Evolutionary conservation across 2,113 vertebrate genomes (phyloP).

Genomic region (Cranoglanis bouderius): DNA sequence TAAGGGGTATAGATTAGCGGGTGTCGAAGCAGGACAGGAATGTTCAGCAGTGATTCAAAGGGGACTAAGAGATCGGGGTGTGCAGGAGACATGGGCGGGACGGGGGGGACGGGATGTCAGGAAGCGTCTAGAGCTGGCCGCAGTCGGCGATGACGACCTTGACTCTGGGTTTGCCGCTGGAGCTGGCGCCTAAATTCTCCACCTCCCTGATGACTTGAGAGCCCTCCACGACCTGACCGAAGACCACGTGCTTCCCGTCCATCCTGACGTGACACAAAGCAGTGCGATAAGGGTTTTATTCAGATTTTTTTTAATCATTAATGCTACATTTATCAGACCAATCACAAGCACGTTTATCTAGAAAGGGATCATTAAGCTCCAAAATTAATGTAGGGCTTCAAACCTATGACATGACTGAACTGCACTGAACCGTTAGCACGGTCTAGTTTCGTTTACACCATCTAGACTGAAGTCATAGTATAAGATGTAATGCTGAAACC

Average conservation of each 20-base stretch:
- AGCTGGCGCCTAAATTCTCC: constrained; percentile 71
- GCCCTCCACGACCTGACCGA: constrained; percentile 83
- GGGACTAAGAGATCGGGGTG: background rate
- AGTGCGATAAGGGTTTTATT: background rate
- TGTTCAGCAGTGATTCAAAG: constrained; percentile 48
- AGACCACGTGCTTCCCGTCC: constrained; percentile 96
- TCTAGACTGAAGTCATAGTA: background rate
- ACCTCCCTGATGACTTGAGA: constrained; percentile 74
- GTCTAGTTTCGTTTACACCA: background rate
- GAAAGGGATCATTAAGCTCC: background rate
- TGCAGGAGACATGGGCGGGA: background rate
- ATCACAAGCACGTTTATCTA: background rate
- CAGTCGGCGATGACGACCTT: constrained; percentile 81
- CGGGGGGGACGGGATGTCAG: background rate
- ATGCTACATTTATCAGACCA: too few species aligned
- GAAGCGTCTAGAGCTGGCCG: constrained; percentile 77
- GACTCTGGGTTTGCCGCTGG: constrained; percentile 74
- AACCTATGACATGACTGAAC: background rate
- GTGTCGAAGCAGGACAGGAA: constrained; percentile 59
- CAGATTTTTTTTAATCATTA: background rate
- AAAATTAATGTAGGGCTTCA: background rate
- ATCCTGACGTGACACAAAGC: constrained; percentile 74
- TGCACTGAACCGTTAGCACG: too few species aligned
- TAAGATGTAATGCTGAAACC: too few species aligned
- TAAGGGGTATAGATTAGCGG: background rate